phyloP scores from a whole-genome alignment of 2,888 invertebrate species.

The Petrolisthes cinctipes region DNA sequence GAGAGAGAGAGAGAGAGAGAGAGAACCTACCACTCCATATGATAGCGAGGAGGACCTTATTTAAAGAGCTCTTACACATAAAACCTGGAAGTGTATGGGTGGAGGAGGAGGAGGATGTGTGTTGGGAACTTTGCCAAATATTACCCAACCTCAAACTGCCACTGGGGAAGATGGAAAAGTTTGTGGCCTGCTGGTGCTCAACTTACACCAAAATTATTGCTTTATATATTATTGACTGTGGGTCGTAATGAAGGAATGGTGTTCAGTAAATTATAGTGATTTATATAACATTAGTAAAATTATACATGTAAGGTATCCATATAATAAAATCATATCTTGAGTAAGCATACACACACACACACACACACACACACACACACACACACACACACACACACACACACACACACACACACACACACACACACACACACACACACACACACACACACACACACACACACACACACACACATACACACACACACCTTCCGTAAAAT shows the following conservation, averaged over 20 bases:
- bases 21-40: neutral
- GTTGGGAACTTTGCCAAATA: neutral
- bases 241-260: neutral
- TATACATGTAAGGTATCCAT: no score
- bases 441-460: conserved; percentile 25
- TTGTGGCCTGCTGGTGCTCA: no score
- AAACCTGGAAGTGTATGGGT: conserved; percentile 2
- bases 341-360: neutral
- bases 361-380: neutral
- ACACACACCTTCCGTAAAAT: no score
- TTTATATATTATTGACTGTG: neutral
- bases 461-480: conserved; percentile 8
- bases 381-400: neutral
- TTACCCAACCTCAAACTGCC: neutral
- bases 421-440: conserved; percentile 24
- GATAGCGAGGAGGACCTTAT: no score
- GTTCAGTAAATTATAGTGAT: no score
- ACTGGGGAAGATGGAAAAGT: neutral
- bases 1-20: neutral
- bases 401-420: neutral
- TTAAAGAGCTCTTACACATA: neutral
- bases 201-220: no score
- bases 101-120: neutral
- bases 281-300: no score
- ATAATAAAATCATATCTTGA: no score